Evolutionary conservation across 2,888 invertebrate genomes (phyloP).

Genomic region (Blastobasis adustella): DNA sequence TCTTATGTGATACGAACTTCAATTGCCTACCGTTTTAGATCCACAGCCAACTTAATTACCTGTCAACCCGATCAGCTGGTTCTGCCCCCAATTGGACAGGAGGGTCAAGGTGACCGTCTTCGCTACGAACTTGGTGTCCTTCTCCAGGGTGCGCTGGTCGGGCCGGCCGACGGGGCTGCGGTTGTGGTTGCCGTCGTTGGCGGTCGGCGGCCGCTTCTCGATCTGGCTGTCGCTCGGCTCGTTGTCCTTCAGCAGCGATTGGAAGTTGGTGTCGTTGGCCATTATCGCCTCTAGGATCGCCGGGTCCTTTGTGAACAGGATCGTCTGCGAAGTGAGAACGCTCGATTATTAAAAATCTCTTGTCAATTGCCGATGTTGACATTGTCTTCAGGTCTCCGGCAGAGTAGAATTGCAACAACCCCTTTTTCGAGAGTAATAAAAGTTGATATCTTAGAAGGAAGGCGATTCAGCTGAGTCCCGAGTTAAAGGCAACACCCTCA

Average conservation of each 20-base stretch:
- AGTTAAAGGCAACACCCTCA: no score
- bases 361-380: no score
- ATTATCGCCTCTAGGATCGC: slow-evolving; percentile 75
- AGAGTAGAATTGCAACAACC: no score
- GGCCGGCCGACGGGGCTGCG: slow-evolving; percentile 34
- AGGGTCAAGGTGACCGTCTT: slow-evolving; percentile 71
- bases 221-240: slow-evolving; percentile 36
- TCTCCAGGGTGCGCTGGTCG: slow-evolving; percentile 28
- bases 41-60: slow-evolving; percentile 30
- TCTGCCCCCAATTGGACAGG: slow-evolving; percentile 79
- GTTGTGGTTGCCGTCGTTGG: slow-evolving; percentile 53
- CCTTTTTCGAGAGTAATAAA: no score
- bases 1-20: no score
- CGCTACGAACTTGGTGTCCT: slow-evolving; percentile 44
- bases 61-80: slow-evolving; percentile 75
- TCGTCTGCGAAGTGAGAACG: slow-evolving; percentile 76
- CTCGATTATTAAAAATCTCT: no score
- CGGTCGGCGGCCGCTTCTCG: slow-evolving; percentile 76
- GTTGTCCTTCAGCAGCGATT: slow-evolving; percentile 55
- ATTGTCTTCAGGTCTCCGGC: no score
- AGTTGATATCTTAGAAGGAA: no score
- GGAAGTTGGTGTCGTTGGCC: slow-evolving; percentile 55
- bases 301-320: slow-evolving; percentile 87
- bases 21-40: no score
- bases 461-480: no score